A percentile compares a stretch with the other conserved stretches of the same genome.
These are phyloP conservation scores for Sebastes iracundus DNA, from an alignment of 2,797 vertebrate genomes.

Conservation along the genomic window DNA sequence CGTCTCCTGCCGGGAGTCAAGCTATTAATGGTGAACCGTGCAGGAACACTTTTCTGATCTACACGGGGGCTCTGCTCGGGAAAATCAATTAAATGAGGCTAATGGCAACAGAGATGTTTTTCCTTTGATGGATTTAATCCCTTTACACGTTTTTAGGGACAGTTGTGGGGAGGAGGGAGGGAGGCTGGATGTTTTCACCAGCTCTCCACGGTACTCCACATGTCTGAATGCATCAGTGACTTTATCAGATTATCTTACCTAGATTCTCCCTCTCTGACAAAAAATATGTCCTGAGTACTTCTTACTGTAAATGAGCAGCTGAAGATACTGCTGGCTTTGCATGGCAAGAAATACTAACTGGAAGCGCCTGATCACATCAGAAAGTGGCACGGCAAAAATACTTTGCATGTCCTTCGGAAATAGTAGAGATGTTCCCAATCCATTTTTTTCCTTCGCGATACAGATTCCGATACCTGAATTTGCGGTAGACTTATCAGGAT, in stretches of 20 bases:
- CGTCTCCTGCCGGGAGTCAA: conserved; percentile 14
- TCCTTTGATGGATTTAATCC: conserved; percentile 53
- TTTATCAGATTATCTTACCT: conserved; percentile 31
- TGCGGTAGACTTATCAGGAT: too few relatives aligned
- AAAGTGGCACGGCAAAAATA: neutral
- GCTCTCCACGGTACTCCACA: neutral
- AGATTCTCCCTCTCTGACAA: neutral
- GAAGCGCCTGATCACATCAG: neutral
- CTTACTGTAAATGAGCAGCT: neutral
- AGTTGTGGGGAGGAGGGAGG: neutral
- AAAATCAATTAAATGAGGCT: conserved; percentile 52
- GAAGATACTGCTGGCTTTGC: neutral
- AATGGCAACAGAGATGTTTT: conserved; percentile 24
- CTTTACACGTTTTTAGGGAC: conserved; percentile 34
- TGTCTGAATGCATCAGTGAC: conserved; percentile 29
- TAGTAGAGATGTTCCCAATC: too few relatives aligned
- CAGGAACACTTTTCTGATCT: neutral
- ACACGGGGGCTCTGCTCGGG: neutral
- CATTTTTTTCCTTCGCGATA: too few relatives aligned
- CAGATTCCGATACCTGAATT: too few relatives aligned
- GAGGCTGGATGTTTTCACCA: neutral
- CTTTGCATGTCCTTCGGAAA: neutral
- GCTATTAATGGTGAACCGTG: conserved; percentile 7
- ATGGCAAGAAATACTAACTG: neutral
- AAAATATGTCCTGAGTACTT: neutral